Base-by-base conservation (phyloP, 2,797 vertebrate genomes). In the Sebastes vulpes region DNA sequence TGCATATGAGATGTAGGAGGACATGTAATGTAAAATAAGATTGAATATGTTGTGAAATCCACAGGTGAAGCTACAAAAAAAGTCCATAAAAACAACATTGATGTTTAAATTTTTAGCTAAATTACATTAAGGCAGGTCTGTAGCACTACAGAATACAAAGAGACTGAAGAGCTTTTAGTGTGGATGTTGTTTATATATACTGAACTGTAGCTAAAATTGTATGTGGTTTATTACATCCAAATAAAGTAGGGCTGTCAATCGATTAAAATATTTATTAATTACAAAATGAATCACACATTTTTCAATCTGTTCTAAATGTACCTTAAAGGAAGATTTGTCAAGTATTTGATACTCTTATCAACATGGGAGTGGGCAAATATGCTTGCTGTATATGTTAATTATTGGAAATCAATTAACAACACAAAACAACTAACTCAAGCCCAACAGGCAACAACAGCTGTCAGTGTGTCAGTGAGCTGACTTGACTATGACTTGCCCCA, bases 1-100 rank as follows among this genome's bases (percentile, higher is more conserved):
- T 77, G 6, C 52, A 59, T 63, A 72, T 56, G 69, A 12, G 3
- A 64, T 56, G 48, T 28, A 50, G 68, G 25, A 70, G 63, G 2
- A 75, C 0, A 20, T 29, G 38, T 21, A 18, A 67, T 23, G n/a
- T 1, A 69, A 83, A 65, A 77, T 11, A 53, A 75, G 21, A 84
- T 14, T 70, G 35, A 80, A 64, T 67, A 52, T 70, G 16, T 57
- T 56, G 52, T 66, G 26, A 84, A 85, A 82, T 65, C 46, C 56
- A 66, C 56, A 82, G 52, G 14, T 5, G 12, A 59, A 48, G 16
- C 53, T 21, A 25, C 18, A 69, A 42, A 21, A 60, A 59, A 28
- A 12, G 1, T 23, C 4, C n/a, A 46, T n/a, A 8, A 32, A 16
- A 76, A 59, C n/a, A 53, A 32, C 9, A 14, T 46, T 23, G 3